Evolutionary conservation across 2,888 invertebrate genomes (phyloP), one percentile per base, ranked within the genome.

Genomic region (Sphinx pinastri): DNA sequence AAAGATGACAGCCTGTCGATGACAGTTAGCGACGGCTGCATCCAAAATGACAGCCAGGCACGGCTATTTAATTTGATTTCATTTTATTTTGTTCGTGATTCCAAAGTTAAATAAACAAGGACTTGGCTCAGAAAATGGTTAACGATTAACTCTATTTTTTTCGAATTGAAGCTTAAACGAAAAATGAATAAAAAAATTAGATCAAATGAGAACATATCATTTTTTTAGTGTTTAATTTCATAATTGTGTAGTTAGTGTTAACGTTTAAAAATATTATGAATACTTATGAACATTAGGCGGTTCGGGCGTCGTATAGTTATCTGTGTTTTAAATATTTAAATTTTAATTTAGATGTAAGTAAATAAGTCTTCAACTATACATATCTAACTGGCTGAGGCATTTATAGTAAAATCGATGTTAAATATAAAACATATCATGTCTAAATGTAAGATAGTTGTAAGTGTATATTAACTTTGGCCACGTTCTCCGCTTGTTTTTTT

Each of bases 301-400:
- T 70, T 67, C 31, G 0, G 12, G 5, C 16, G 52, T 68, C 67
- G 59, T 7, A 14, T 67, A 57, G 52, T 67, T 67, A 54, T 68
- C 57, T 69, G 54, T 66, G 69, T 69, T 76, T 76, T 71, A 73
- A 75, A 68, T 67, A 66, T 71, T 66, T 55, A 66, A 72, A 59
- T 19, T 63, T 63, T 73, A 73, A 19, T 45, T 54, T 63, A 69
- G 69, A 11, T 12, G 12, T 70, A 70, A 69, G 52, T 79, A 86
- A 81, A 77, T 91, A 92, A 91, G 89, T 90, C 86, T 90, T 90
- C 79, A 85, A 88, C 60, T 60, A 69, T 88, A 94, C 92, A 94
- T 93, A 94, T 94, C 92, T 31, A 58, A 83, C 90, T 94, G 94
- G 94, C 94, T 94, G 94, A 90, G 94, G 94, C 94, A 94, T 94